Base-by-base conservation (phyloP, 1,140 invertebrate genomes). In the Agrypnia vestita region DNA sequence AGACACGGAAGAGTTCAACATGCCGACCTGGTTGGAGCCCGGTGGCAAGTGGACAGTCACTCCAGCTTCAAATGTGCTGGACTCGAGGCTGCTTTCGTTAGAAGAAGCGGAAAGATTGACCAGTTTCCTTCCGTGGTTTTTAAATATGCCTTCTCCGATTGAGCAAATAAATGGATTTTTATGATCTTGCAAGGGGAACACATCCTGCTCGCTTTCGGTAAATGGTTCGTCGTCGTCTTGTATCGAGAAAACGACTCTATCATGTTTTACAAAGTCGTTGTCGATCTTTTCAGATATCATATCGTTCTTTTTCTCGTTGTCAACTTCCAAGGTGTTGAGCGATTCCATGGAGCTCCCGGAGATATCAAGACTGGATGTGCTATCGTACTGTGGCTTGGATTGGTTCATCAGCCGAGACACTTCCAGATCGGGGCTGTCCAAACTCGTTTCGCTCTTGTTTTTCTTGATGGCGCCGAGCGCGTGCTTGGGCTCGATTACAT, bases 391-490 rank as follows among this genome's bases (percentile, higher is more conserved):
- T 87, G 21, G 86, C 85, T 84, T 86, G 86, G 67, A 55, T 67
- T 9, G 85, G 73, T 55, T 64, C 87, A 90, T 90, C 6, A 89
- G 80, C 78, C 88, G 86, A 51, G 89, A 90, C 0, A 90, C 88
- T 84, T 90, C 89, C 75, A 89, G 75, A 84, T 90, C 89, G 0
- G 89, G 87, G 81, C 89, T 89, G 69, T 90, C 89, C 8, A 89
- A 83, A 84, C 88, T 90, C 15, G 88, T 89, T 81, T 90, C 89
- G 75, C 88, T 90, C 79, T 87, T 88, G 82, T 89, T 90, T 74
- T 90, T 89, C 85, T 89, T 90, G 84, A 90, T 86, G 74, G 87
- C 85, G 84, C 56, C 67, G 17, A 76, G 44, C 15, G 21, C 75
- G 11, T 74, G 73, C 25, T 59, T 47, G 3, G 11, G 3, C 4